Base-by-base conservation (phyloP, 2,797 vertebrate genomes). In the Anas bahamensis region DNA sequence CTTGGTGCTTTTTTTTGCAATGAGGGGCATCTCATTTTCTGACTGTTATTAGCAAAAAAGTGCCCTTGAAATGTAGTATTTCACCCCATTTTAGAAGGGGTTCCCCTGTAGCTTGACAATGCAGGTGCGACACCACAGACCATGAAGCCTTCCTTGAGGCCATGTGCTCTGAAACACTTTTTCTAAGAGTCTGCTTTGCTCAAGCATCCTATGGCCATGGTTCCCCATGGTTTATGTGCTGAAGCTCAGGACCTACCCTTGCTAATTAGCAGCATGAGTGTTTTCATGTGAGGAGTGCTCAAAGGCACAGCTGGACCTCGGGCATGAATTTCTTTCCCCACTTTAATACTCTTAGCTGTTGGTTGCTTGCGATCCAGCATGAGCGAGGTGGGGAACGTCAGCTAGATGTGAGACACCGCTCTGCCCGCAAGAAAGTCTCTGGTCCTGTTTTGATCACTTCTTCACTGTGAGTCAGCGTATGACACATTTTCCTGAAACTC, bases 401-500 rank as follows among this genome's bases (percentile, higher is more conserved):
- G 14, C 71, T 50, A 85, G 60, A 70, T 8, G 3, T 9, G 31
- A 92, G 60, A 60, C 33, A 19, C 22, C 52, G 24, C 59, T 94
- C 71, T 74, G 83, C 89, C 71, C 88, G 68, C 46, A 46, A 83
- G 41, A 88, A 35, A 65, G 37, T 50, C 86, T 81, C 83, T 79
- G 83, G 86, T 61, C 77, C 71, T 92, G 53, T 88, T 93, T 88
- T 86, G 66, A 61, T 89, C 1, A 2, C 61, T 94, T 71, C 85
- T 83, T 81, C 63, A 60, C 71, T 64, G 56, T 93, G 88, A 89
- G 74, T 95, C 94, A 96, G 86, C 28, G 53, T 63, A 50, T 88
- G 94, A 93, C 95, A 88, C 66, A 83, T 91, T 92, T 94, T 94
- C 86, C 75, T 8, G 15, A 83, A 94, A 82, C 71, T 94, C 88